Evolutionary conservation across 1,140 invertebrate species (phyloP).

Genomic region (Drosophila guanche): DNA sequence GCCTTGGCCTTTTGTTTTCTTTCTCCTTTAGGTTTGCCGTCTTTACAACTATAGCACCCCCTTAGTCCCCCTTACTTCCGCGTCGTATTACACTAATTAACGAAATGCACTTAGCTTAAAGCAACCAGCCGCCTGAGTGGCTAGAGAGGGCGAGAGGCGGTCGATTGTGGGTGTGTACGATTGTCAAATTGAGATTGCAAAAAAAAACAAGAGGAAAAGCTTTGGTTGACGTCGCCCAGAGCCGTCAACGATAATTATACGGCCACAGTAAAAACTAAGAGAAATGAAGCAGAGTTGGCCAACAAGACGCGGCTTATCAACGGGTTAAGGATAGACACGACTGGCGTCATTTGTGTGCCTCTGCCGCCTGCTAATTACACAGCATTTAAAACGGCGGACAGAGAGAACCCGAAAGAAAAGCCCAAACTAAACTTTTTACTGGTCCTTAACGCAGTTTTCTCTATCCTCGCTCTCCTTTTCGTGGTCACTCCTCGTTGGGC

Average conservation of each 20-base stretch:
- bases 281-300: slow-evolving; percentile 1
- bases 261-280: slow-evolving; percentile 10
- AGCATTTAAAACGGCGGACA: slow-evolving; percentile 41
- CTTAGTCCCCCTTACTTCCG: not conserved
- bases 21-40: slow-evolving; percentile 22
- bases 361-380: slow-evolving; percentile 63
- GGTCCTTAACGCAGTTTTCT: slow-evolving; percentile 36
- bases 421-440: slow-evolving; percentile 24
- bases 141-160: not conserved
- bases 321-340: slow-evolving; percentile 27
- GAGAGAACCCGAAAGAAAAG: not conserved
- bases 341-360: slow-evolving; percentile 41
- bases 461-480: slow-evolving; percentile 17
- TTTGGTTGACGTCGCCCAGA: slow-evolving; percentile 36
- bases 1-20: slow-evolving; percentile 67
- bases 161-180: slow-evolving; percentile 47
- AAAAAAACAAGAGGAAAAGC: slow-evolving; percentile 44
- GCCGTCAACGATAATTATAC: slow-evolving; percentile 65
- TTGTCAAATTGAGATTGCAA: slow-evolving; percentile 60
- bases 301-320: slow-evolving; percentile 2
- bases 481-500: slow-evolving; percentile 25
- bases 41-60: not conserved
- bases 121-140: not conserved
- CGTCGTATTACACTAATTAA: slow-evolving; percentile 75
- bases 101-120: slow-evolving; percentile 72